phyloP scores from a whole-genome alignment of 2,797 vertebrate species.

The Platyrinchus mystaceus region DNA sequence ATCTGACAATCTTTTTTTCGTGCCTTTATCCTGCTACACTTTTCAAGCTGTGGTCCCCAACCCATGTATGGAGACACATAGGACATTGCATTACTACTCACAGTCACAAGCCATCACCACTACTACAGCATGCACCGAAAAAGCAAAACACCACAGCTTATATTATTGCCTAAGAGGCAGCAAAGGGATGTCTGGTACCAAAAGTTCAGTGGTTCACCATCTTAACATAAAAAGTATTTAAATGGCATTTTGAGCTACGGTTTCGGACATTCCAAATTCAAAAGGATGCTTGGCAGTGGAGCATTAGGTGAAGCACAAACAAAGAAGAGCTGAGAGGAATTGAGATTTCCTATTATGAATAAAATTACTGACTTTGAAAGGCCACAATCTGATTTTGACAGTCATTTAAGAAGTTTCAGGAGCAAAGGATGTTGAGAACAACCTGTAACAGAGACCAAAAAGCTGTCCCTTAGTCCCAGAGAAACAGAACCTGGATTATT shows the following conservation, averaged over 20 bases:
- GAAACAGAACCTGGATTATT: neutral
- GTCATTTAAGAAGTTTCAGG: neutral
- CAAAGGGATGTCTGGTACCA: neutral
- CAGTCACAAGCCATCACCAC: neutral
- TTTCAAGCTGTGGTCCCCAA: neutral
- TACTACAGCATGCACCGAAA: neutral
- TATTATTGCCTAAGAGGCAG: neutral
- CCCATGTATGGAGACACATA: neutral
- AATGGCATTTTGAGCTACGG: neutral
- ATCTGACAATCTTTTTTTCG: slow-evolving; percentile 26
- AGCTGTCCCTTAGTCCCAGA: neutral
- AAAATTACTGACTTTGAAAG: neutral
- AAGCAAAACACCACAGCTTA: neutral
- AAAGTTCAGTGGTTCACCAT: neutral
- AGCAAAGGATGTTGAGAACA: neutral
- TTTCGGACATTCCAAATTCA: neutral
- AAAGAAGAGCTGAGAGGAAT: neutral
- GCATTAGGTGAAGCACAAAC: neutral
- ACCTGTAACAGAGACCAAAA: neutral
- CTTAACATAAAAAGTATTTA: neutral
- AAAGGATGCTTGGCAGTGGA: neutral
- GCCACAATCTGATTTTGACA: neutral
- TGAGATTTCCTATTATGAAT: neutral
- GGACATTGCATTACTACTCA: neutral
- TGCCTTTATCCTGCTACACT: neutral